Base-by-base conservation (phyloP, 30 jellyfish, hydroid and myxozoan species). In the Pelagia noctiluca region DNA sequence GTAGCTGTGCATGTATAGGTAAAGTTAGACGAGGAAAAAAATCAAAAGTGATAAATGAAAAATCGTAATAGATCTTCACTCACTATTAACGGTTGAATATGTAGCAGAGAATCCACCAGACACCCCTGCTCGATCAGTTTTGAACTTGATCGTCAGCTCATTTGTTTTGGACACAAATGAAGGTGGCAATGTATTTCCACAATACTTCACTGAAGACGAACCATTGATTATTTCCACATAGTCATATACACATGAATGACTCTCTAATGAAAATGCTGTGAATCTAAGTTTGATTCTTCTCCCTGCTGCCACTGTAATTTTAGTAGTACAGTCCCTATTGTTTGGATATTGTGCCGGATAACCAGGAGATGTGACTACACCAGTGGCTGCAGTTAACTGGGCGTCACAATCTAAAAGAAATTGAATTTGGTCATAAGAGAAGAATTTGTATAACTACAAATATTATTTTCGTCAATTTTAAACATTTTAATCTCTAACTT, bases 391-490 rank as follows among this genome's bases (percentile, higher is more conserved):
- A 1, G 80, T 83, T 47, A 91, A 38, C 0, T 29, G 33, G 31
- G 91, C 85, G 19, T 89, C 87, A 65, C 98, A 91, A 3, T 38
- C 96, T 78, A 65, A 50, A 48, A 18, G 63, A 47, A 5, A 42
- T 8, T 16, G 57, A 5, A 42, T 5, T 42, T 42, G 12, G 57
- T 8, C 12, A 16, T 16, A 8, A 42, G 57, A 42, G 12, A 16
- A 42, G 57, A 42, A 42, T 5, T 16, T 42, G n/a, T 42, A 42
- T 8, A 16, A 42, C 8, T 42, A 42, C 16, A 42, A 42, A 5
- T 42, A 42, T 42, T 42, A 5, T 16, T 42, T 16, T 42, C 16
- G 57, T 5, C 8, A 16, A 42, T 42, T 16, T 5, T 42, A 5
- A 8, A 42, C 8, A 42, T 16, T 42, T 42, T 42, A 16, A 42